Evolutionary conservation across 2,888 invertebrate genomes (phyloP).

Genomic region (Hemithea aestivaria): DNA sequence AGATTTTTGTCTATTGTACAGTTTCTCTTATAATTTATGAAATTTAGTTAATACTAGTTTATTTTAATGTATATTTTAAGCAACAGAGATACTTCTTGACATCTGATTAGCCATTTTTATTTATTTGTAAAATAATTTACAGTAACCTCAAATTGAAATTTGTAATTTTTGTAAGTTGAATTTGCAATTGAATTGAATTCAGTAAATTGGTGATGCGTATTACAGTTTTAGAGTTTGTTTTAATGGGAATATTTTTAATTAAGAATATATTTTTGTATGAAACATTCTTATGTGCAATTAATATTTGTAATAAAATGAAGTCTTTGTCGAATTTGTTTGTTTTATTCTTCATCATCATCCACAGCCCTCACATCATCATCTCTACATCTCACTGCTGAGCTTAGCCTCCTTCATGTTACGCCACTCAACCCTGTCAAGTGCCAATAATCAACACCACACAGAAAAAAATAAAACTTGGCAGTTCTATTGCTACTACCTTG

Average conservation of each 20-base stretch:
- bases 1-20: conserved; percentile 32
- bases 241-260: conserved; percentile 71
- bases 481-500: no score
- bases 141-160: no score
- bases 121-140: conserved; percentile 20
- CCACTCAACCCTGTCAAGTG: no score
- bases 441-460: no score
- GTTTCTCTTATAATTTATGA: conserved; percentile 21
- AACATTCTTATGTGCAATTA: conserved; percentile 75
- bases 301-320: conserved; percentile 74
- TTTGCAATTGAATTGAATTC: not conserved
- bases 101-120: conserved; percentile 47
- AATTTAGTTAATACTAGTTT: conserved; percentile 27
- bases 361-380: no score
- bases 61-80: conserved; percentile 15
- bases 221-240: conserved; percentile 68
- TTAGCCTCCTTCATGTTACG: no score
- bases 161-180: no score
- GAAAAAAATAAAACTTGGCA: no score
- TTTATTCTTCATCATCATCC: conserved; percentile 34
- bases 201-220: conserved; percentile 35
- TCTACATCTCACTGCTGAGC: no score
- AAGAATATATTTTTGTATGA: conserved; percentile 77
- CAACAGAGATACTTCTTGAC: conserved; percentile 47
- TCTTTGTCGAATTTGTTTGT: conserved; percentile 53